phyloP scores from a whole-genome alignment of 1,140 invertebrate genomes.

The Rhynchophorus ferrugineus region DNA sequence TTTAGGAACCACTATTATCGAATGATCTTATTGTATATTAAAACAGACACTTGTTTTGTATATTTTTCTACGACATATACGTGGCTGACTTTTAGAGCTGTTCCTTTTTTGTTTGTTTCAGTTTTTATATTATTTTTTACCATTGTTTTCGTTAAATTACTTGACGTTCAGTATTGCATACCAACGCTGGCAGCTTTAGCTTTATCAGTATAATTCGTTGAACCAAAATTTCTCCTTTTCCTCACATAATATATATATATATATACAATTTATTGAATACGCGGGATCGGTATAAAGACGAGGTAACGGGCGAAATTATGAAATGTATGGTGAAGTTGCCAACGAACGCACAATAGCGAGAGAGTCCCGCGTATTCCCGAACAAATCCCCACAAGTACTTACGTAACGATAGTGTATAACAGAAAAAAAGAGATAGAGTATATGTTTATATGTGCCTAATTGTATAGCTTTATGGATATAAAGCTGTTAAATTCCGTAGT shows the following conservation, averaged over 20 bases:
- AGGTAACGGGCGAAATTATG: too few species aligned
- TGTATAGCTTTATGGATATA: conserved; percentile 5
- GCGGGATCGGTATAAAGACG: too few species aligned
- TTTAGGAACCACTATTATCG: neutral
- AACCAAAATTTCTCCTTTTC: too few species aligned
- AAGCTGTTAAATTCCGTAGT: conserved; percentile 8
- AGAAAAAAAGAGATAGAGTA: neutral
- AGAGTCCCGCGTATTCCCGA: too few species aligned
- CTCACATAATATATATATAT: too few species aligned
- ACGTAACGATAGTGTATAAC: neutral
- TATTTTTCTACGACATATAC: neutral
- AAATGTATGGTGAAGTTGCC: too few species aligned
- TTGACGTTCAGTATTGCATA: too few species aligned
- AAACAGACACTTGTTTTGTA: neutral
- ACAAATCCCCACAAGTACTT: neutral
- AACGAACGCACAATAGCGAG: too few species aligned
- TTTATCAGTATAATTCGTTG: too few species aligned
- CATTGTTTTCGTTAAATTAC: too few species aligned
- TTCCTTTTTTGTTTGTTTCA: neutral
- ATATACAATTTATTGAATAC: too few species aligned
- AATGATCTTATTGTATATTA: neutral
- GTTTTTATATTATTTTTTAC: neutral
- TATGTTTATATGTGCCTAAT: conserved; percentile 7
- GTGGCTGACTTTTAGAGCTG: neutral
- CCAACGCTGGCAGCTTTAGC: too few species aligned